Conservation (phyloP, 2,113 vertebrate genomes). For the Plecturocebus donacophilus region DNA sequence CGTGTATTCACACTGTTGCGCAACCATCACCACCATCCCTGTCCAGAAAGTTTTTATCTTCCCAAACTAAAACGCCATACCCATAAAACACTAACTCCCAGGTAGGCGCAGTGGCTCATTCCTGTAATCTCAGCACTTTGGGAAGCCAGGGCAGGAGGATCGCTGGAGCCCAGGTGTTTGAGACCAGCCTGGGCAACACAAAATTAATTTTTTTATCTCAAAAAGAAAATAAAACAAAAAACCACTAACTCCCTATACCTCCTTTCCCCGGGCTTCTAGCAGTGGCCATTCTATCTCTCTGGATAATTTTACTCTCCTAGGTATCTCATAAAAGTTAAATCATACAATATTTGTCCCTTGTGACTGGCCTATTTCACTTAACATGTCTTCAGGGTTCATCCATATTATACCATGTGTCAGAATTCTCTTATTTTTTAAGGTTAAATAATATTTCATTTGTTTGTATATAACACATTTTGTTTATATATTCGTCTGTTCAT, state of each 20-base stretch:
- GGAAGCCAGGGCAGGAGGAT: background rate
- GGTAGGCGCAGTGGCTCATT: background rate
- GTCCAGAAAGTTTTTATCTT: no score
- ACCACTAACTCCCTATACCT: background rate
- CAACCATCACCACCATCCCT: no score
- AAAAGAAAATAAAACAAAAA: background rate
- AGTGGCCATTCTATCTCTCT: background rate
- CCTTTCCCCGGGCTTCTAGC: background rate
- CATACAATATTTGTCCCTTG: background rate
- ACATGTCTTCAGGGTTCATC: background rate
- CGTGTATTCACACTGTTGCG: background rate
- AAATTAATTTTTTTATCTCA: no score
- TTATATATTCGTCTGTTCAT: background rate
- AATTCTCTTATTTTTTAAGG: background rate
- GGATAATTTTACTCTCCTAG: background rate
- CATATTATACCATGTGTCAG: background rate
- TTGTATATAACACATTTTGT: background rate
- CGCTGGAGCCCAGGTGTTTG: background rate
- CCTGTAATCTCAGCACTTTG: background rate
- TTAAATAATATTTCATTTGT: background rate
- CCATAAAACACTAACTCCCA: no score
- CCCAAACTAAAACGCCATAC: no score
- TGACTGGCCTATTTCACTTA: background rate
- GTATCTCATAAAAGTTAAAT: background rate
- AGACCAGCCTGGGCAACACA: background rate